These are phyloP conservation scores for Arbacia lixula DNA, from an alignment of 53 echinoderm and acorn worm genomes.

Conservation along the genomic window DNA sequence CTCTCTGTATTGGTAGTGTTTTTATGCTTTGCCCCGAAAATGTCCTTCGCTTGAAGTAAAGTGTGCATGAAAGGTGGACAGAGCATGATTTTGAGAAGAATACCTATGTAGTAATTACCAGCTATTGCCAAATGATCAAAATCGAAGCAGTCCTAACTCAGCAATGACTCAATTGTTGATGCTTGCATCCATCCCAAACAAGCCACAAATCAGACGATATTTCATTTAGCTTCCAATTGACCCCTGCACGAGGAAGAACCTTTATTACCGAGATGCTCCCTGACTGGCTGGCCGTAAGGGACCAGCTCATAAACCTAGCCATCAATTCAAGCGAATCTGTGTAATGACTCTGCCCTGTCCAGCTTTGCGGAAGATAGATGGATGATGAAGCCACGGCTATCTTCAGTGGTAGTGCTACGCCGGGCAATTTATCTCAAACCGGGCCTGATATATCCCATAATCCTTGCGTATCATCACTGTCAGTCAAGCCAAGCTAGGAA, in stretches of 20 bases:
- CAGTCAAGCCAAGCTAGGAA: constrained; percentile 12
- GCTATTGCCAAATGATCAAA: too few relatives aligned
- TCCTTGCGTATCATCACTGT: constrained; percentile 19
- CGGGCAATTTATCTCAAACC: constrained; percentile 41
- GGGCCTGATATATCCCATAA: constrained; percentile 53
- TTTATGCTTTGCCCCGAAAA: too few relatives aligned
- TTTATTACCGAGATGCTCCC: constrained; percentile 17
- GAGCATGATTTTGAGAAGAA: too few relatives aligned
- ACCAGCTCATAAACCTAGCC: constrained; percentile 28
- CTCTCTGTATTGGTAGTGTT: not conserved
- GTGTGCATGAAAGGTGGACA: too few relatives aligned
- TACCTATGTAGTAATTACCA: too few relatives aligned
- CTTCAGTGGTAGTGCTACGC: too few relatives aligned
- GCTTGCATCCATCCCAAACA: not conserved
- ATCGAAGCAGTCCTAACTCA: too few relatives aligned
- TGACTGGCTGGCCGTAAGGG: too few relatives aligned
- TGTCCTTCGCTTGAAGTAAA: too few relatives aligned
- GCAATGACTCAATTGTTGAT: too few relatives aligned
- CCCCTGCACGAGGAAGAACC: constrained; percentile 1
- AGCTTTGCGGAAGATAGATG: too few relatives aligned
- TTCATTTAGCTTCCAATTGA: constrained; percentile 15
- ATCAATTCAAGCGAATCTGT: constrained; percentile 35
- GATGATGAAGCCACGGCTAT: too few relatives aligned
- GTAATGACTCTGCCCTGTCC: constrained; percentile 25
- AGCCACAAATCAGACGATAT: constrained; percentile 26